Evolutionary conservation across 2,113 vertebrate genomes (phyloP), one percentile per base, ranked within the genome.

Genomic region (Burhinus oedicnemus): DNA sequence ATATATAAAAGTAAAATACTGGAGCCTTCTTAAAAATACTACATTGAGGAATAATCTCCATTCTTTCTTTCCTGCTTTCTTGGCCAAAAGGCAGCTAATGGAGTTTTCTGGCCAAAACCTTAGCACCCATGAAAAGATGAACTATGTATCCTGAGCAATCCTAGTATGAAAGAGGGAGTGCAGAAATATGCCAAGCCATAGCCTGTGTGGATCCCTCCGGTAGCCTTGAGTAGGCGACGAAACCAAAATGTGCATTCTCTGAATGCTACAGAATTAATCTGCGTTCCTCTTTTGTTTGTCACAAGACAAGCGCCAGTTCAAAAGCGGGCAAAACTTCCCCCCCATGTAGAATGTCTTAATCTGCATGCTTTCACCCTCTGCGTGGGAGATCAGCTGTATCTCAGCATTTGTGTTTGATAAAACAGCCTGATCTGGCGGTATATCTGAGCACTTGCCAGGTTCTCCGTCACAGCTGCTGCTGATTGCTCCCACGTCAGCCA

Each of bases 131-230:
- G 55, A 64, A 79, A 93, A 69, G 44, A 64, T 38, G 34, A 74
- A 36, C 19, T 57, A 8, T 20, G 9, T 81, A 34, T 42, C n/a
- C 44, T 47, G 16, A 68, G 27, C 26, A 82, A 18, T 44, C 19
- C 13, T 62, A 26, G 27, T 61, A 66, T 13, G 11, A 89, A 86
- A 23, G 51, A 40, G 14, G 7, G 36, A 66, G 15, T 6, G 7
- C 45, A 32, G 12, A 74, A n/a, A 32, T 58, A 69, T 30, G 21
- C 47, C 71, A 55, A 60, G 11, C 42, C 32, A 30, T 44, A 75
- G 29, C 18, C 29, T 16, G 3, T 23, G 29, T 0, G 1, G 29
- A 57, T 52, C 36, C 27, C 29, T 69, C 44, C 0, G 1, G 42
- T 36, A 58, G 38, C 62, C 44, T 64, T 70, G 74, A 87, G n/a